These are phyloP conservation scores for Reinhardtius hippoglossoides DNA, from an alignment of 2,113 vertebrate species.

Conservation along the genomic window DNA sequence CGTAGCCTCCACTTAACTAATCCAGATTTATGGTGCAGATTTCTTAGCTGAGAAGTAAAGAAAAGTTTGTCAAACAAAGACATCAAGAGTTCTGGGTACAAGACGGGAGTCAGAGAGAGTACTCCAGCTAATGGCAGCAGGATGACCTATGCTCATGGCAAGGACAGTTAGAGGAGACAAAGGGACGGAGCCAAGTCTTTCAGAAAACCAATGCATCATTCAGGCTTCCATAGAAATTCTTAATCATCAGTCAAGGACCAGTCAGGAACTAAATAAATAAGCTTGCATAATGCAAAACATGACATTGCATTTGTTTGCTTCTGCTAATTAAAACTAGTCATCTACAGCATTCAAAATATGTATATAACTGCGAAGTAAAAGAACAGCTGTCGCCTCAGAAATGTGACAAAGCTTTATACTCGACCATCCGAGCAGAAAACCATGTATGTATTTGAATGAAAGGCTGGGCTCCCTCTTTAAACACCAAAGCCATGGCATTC, in stretches of 20 bases:
- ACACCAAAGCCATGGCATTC: slow-evolving; percentile 67
- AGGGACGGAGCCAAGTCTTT: background rate
- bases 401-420: slow-evolving; percentile 39
- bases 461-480: slow-evolving; percentile 40
- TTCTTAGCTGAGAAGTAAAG: background rate
- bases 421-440: slow-evolving; percentile 18
- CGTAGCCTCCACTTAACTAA: slow-evolving; percentile 4
- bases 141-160: slow-evolving; percentile 34
- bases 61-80: slow-evolving; percentile 3
- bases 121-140: slow-evolving; percentile 17
- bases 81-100: background rate
- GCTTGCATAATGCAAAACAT: slow-evolving; percentile 13
- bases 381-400: slow-evolving; percentile 34
- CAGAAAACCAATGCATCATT: slow-evolving; percentile 11
- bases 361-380: slow-evolving; percentile 21
- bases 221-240: background rate
- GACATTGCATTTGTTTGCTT: slow-evolving; percentile 24
- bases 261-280: slow-evolving; percentile 14
- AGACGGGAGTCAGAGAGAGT: background rate
- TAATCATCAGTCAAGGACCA: slow-evolving; percentile 25
- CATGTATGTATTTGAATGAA: slow-evolving; percentile 38
- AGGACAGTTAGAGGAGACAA: slow-evolving; percentile 33
- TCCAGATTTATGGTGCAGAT: slow-evolving; percentile 23
- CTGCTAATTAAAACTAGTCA: slow-evolving; percentile 32
- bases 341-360: slow-evolving; percentile 26